Evolutionary conservation across 2,113 vertebrate species (phyloP).

Genomic region (Osmerus eperlanus): DNA sequence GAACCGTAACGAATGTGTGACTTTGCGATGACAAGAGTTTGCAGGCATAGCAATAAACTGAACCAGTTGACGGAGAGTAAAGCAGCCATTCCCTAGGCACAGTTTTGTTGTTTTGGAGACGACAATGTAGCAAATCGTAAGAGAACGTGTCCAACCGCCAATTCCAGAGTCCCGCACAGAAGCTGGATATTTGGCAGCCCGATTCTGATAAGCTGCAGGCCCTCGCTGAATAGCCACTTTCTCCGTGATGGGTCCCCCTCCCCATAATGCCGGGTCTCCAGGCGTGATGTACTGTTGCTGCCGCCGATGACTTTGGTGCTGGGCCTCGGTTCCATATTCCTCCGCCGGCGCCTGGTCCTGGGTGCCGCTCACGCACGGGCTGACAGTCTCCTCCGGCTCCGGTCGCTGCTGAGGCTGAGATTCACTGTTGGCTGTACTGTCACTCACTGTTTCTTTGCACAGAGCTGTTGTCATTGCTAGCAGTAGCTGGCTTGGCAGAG

Average conservation of each 20-base stretch:
- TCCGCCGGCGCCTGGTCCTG: too few species aligned
- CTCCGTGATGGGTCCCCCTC: neutral
- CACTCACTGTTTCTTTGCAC: too few species aligned
- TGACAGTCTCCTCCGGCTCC: too few species aligned
- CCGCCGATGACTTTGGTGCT: too few species aligned
- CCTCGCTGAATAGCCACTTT: neutral
- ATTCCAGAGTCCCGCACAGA: conserved; percentile 7
- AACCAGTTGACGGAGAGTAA: conserved; percentile 17
- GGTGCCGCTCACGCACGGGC: too few species aligned
- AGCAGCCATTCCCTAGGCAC: conserved; percentile 15
- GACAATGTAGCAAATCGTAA: too few species aligned
- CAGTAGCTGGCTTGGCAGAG: fast-evolving
- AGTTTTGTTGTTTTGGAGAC: conserved; percentile 16
- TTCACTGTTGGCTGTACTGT: too few species aligned
- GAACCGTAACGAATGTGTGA: too few species aligned
- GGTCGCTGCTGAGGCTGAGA: too few species aligned
- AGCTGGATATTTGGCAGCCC: conserved; percentile 3
- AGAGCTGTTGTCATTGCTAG: too few species aligned
- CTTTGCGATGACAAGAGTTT: conserved; percentile 19
- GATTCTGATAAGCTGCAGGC: neutral
- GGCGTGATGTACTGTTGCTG: neutral
- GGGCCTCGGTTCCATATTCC: neutral
- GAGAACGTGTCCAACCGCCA: too few species aligned
- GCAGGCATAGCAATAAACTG: conserved; percentile 19
- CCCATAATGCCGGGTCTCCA: conserved; percentile 9